Evolutionary conservation across 2,113 vertebrate genomes (phyloP).

Genomic region (Pipra filicauda): DNA sequence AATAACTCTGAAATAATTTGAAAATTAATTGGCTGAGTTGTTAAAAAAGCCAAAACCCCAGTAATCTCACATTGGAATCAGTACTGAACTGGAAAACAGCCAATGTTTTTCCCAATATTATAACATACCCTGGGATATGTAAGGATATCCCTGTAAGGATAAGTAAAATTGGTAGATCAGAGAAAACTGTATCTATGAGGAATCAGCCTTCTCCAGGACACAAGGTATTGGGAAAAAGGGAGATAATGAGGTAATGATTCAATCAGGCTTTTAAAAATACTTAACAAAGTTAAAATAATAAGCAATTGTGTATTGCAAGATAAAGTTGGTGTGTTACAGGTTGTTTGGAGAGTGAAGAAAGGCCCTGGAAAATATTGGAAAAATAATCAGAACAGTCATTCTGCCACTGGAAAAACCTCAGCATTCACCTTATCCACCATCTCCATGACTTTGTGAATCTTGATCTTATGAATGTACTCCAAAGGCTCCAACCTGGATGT

Average conservation of each 20-base stretch:
- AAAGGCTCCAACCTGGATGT: neutral
- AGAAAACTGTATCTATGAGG: neutral
- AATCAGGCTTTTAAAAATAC: neutral
- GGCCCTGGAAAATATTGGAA: neutral
- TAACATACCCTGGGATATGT: neutral
- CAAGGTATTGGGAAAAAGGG: neutral
- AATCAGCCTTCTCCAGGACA: neutral
- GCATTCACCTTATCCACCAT: neutral
- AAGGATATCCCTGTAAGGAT: neutral
- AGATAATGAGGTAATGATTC: neutral
- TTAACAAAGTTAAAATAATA: constrained; percentile 7
- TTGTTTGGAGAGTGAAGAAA: neutral
- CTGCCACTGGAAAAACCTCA: neutral
- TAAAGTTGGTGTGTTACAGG: neutral
- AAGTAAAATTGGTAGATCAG: neutral
- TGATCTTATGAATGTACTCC: neutral
- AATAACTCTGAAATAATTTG: neutral
- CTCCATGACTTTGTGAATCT: neutral
- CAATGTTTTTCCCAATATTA: neutral
- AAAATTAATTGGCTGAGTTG: neutral
- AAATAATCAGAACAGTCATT: neutral
- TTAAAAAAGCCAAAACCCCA: neutral
- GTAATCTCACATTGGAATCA: neutral
- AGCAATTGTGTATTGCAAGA: neutral
- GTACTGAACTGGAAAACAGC: neutral